phyloP scores from a whole-genome alignment of 2,113 vertebrate genomes.

The Melanostigma gelatinosum region DNA sequence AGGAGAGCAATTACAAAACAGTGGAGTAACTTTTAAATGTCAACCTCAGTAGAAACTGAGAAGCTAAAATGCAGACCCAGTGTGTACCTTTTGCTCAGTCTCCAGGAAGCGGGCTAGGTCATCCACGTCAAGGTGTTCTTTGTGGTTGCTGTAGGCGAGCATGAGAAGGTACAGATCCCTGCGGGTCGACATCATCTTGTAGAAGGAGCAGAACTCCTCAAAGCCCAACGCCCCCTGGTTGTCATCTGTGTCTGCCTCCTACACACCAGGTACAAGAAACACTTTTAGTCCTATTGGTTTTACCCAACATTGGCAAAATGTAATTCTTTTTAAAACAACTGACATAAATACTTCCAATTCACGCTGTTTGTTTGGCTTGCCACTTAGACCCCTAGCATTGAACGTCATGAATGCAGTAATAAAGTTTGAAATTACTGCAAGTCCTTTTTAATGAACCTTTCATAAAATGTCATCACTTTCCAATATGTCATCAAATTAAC shows the following conservation, averaged over 20 bases:
- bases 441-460: background rate
- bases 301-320: background rate
- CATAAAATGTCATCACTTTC: background rate
- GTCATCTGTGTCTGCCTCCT: conserved; percentile 98
- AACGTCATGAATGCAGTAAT: background rate
- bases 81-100: conserved; percentile 92
- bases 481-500: background rate
- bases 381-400: background rate
- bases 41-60: background rate
- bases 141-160: conserved; percentile 97
- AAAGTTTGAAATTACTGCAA: background rate
- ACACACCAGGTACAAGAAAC: background rate
- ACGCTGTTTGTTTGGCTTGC: background rate
- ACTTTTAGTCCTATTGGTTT: background rate
- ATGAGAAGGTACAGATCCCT: conserved; percentile 95
- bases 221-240: conserved; percentile 93
- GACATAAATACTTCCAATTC: background rate
- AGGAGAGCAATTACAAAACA: background rate
- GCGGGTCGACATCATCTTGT: conserved; percentile 98
- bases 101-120: conserved; percentile 92
- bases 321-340: background rate
- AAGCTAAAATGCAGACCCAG: background rate
- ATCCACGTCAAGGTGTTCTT: conserved; percentile 88
- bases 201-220: conserved; percentile 98
- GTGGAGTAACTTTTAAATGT: background rate